Evolutionary conservation across 2,797 vertebrate species (phyloP).

Genomic region (Neoniphon sammara): DNA sequence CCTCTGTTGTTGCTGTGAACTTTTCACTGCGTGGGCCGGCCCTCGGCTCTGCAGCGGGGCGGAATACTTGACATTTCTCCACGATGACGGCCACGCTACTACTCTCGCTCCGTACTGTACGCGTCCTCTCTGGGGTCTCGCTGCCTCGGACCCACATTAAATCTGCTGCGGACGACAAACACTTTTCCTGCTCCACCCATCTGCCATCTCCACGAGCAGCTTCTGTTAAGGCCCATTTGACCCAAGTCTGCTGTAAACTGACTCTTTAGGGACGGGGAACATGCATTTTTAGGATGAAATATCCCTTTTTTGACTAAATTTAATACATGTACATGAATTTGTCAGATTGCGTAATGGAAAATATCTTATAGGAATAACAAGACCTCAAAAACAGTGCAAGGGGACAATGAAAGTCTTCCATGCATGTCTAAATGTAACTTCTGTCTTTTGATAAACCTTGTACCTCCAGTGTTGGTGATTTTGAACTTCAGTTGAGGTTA

Average conservation of each 20-base stretch:
- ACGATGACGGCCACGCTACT: constrained; percentile 76
- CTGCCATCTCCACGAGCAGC: constrained; percentile 34
- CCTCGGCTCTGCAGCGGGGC: constrained; percentile 72
- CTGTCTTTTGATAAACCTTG: no score
- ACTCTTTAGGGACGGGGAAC: not conserved
- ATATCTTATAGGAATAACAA: constrained; percentile 31
- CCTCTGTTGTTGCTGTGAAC: constrained; percentile 80
- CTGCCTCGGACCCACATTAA: constrained; percentile 48
- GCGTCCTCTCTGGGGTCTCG: constrained; percentile 58
- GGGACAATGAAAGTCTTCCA: no score
- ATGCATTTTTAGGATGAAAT: constrained; percentile 19
- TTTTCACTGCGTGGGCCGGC: constrained; percentile 81
- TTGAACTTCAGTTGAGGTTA: no score
- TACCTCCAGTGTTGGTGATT: no score
- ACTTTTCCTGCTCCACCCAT: constrained; percentile 66
- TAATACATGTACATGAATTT: no score
- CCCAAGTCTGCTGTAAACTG: constrained; percentile 49
- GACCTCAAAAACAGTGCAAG: constrained; percentile 2
- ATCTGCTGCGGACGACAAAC: constrained; percentile 73
- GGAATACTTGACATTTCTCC: constrained; percentile 83
- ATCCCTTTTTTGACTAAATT: not conserved
- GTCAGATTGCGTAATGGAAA: no score
- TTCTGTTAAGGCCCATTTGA: constrained; percentile 61
- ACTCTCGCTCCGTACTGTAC: constrained; percentile 62
- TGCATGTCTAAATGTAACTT: no score